phyloP scores from a whole-genome alignment of 2,888 invertebrate species.

The Campaea margaritaria region DNA sequence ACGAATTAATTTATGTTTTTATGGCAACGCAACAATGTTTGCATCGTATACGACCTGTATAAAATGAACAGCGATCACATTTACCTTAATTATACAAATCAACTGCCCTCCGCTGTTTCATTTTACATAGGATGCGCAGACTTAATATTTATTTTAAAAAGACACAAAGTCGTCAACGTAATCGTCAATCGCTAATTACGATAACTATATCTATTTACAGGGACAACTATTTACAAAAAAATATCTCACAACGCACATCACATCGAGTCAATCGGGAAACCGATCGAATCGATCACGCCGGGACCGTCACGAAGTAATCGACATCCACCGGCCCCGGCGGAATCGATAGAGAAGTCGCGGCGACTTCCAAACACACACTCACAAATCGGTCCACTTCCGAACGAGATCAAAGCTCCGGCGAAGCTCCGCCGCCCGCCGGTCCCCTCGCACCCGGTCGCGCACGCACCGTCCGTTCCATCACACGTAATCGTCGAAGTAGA shows the following conservation, averaged over 20 bases:
- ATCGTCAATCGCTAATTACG: constrained; percentile 28
- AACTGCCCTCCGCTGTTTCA: constrained; percentile 4
- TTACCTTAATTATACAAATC: constrained; percentile 6
- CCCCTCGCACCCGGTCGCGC: not conserved
- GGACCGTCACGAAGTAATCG: not conserved
- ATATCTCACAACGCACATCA: constrained; percentile 50
- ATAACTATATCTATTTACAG: constrained; percentile 34
- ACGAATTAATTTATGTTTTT: constrained; percentile 1
- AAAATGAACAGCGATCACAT: constrained; percentile 14
- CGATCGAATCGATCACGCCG: not conserved
- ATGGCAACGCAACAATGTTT: constrained; percentile 12
- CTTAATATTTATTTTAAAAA: constrained; percentile 7
- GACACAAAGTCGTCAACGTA: constrained; percentile 11
- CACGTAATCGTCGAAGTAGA: constrained; percentile 44
- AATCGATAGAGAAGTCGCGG: not conserved
- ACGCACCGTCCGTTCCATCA: constrained; percentile 30
- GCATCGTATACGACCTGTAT: not conserved
- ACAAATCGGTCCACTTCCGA: not conserved
- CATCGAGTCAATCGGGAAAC: constrained; percentile 36
- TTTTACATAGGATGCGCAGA: not conserved
- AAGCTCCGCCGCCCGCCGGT: not conserved
- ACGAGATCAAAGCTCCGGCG: not conserved
- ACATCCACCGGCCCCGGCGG: not conserved
- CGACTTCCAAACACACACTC: no score
- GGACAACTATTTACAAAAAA: constrained; percentile 36